Base-by-base conservation (phyloP, 2,113 vertebrate species). In the Crocuta crocuta region DNA sequence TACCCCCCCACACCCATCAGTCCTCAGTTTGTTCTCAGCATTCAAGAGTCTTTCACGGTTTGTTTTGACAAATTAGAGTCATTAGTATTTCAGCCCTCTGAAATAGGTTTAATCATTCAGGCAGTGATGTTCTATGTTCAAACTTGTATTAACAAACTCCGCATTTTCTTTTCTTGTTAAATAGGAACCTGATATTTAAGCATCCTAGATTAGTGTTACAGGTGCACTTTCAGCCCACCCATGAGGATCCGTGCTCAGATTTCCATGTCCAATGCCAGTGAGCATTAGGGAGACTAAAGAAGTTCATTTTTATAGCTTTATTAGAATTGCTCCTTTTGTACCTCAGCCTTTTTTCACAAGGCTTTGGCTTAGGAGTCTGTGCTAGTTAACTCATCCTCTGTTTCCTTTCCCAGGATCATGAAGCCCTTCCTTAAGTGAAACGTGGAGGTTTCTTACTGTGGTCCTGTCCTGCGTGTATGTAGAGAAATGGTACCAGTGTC, bases 101-200 rank as follows among this genome's bases (percentile, higher is more conserved):
- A 95, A 98, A 97, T 95, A 98, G 70, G 43, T 97, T 98, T 97
- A 98, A 95, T 98, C 97, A 97, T 92, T 97, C 80, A 94, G 87
- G 87, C 26, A 0, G 74, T 78, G 31, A 89, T 92, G 92, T 85
- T 96, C 50, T 92, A 39, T 90, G 90, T 92, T 96, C 79, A 97
- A 95, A 92, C 81, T 96, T 94, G 80, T 97, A 92, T 92, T 94
- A 84, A 73, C 74, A 92, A 96, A 96, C 82, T 68, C 66, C 3
- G 50, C 35, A 35, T 73, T 76, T 92, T 73, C 58, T 95, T 96
- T 95, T 84, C 50, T 96, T 93, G 61, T 87, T 96, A 96, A 92
- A 93, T 92, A 90, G 81, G 74, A 95, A 96, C 80, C 87, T 91
- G 97, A 88, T 97, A 87, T 81, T 95, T 96, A 98, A 98, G 87